Base-by-base conservation (phyloP, 2,797 vertebrate genomes). In the Bucorvus abyssinicus region DNA sequence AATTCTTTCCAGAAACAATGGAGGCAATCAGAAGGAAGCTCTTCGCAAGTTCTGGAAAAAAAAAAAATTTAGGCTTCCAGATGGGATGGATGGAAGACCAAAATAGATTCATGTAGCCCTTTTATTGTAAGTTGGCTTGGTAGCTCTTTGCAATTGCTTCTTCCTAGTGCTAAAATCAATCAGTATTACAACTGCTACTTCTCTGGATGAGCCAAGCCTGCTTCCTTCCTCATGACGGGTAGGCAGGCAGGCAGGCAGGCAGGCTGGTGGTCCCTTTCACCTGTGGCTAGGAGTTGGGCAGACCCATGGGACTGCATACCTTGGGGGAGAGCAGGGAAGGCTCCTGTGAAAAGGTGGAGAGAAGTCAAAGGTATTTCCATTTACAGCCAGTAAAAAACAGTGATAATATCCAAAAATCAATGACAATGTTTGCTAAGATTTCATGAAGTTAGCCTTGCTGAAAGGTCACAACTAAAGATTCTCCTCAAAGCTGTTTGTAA, bases 1-100 rank as follows among this genome's bases (percentile, higher is more conserved):
- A 80, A 80, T 81, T 94, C 52, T 92, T 94, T 30, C 53, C 64
- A 81, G 87, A 91, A 91, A 96, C 88, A 96, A 95, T 90, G 63
- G 69, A 95, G 77, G 88, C 85, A 96, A 84, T 74, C 93, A 95
- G 83, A 84, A 92, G 64, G 47, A 89, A 94, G 38, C 42, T 93
- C 49, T 91, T 78, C 55, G 18, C 67, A 79, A 84, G 49, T 79
- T 89, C 55, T 61, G 63, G 12, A 44, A 22, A 17, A 27, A 7
- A 15, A 12, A 20, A 18, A 4, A 12, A 65, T 59, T 3, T 6
- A 38, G 18, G n/a, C 83, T 91, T 94, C 74, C 87, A 69, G 13
- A 84, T 93, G 85, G 32, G 23, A 68, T 61, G 27, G 69, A 63
- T 55, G 11, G 59, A 84, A 81, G 80, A 94, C 40, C 56, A 73